A percentile compares a stretch with the other conserved stretches of the same genome.
These are phyloP conservation scores for Sinocyclocheilus maitianheensis DNA, from an alignment of 2,113 vertebrate genomes.

Conservation along the genomic window DNA sequence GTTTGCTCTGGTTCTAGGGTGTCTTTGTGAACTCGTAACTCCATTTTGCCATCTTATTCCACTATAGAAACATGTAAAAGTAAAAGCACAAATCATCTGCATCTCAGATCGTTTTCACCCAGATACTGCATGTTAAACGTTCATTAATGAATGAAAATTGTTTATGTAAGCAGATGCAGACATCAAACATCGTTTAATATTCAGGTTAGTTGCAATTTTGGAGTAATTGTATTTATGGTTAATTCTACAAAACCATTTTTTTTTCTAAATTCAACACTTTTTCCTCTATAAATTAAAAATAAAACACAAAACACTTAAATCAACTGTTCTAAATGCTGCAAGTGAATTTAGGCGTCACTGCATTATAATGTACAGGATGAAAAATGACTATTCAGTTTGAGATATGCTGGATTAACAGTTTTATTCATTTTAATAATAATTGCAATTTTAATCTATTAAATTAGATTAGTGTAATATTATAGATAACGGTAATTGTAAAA, in stretches of 20 bases:
- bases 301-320: not conserved
- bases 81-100: not conserved
- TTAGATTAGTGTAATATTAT: not conserved
- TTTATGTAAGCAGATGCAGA: too few relatives aligned
- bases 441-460: too few relatives aligned
- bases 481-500: not conserved
- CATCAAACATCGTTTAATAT: too few relatives aligned
- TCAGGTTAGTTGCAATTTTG: too few relatives aligned
- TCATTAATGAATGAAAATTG: too few relatives aligned
- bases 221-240: too few relatives aligned
- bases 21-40: not conserved
- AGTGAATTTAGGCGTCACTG: not conserved
- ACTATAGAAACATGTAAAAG: not conserved
- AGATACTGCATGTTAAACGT: not conserved
- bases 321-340: not conserved
- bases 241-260: too few relatives aligned
- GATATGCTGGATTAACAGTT: not conserved
- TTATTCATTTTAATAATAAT: not conserved
- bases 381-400: not conserved
- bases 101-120: not conserved
- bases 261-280: not conserved
- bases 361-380: not conserved
- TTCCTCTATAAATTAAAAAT: not conserved
- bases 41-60: not conserved
- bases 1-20: slow-evolving; percentile 18